phyloP scores from a whole-genome alignment of 2,888 invertebrate genomes.

The Hipparchia sbordonii region DNA sequence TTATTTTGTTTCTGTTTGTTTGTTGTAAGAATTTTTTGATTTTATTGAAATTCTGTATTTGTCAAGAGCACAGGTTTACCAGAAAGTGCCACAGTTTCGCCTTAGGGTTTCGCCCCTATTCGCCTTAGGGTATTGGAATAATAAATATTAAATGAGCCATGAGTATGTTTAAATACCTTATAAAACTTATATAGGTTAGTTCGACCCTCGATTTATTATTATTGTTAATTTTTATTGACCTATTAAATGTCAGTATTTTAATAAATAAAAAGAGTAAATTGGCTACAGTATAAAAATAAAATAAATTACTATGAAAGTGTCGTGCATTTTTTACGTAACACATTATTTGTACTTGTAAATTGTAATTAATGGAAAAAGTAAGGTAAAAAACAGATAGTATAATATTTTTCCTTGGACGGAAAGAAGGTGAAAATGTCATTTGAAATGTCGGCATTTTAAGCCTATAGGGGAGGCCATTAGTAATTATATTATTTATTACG shows the following conservation, averaged over 20 bases:
- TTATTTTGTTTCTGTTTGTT: background rate
- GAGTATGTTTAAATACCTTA: background rate
- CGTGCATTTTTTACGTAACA: constrained; percentile 1
- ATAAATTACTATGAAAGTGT: constrained; percentile 13
- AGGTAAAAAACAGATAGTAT: background rate
- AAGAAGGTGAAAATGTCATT: background rate
- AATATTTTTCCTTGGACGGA: background rate
- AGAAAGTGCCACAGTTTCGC: background rate
- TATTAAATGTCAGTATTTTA: constrained; percentile 30
- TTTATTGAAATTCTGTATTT: no score
- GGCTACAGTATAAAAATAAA: constrained; percentile 13
- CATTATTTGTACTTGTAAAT: background rate
- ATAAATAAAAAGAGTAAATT: constrained; percentile 10
- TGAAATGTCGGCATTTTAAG: background rate
- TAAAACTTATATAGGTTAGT: background rate
- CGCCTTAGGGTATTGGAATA: background rate
- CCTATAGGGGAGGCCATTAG: background rate
- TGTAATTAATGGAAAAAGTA: background rate
- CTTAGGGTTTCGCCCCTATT: background rate
- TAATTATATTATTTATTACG: no score
- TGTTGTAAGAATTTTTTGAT: background rate
- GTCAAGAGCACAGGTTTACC: background rate
- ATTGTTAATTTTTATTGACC: background rate
- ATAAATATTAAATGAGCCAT: background rate
- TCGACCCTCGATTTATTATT: constrained; percentile 9